These are phyloP conservation scores for Hippasteria phrygiana DNA, from an alignment of 53 echinoderm and acorn worm species.

Conservation along the genomic window DNA sequence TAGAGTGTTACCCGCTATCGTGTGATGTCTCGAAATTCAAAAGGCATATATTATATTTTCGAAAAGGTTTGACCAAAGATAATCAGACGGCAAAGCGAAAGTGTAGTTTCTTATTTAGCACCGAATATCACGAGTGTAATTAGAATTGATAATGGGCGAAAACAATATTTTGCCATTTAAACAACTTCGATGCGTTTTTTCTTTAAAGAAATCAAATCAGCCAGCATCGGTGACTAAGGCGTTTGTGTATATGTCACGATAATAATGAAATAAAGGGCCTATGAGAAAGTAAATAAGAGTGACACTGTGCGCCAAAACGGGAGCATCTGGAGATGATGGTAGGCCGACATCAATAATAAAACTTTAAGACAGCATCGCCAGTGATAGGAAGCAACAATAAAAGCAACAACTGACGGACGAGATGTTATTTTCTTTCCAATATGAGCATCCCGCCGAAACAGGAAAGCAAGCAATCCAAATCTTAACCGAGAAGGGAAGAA, in stretches of 20 bases:
- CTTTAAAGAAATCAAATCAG: neutral
- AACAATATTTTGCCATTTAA: conserved; percentile 1
- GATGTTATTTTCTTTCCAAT: conserved; percentile 9
- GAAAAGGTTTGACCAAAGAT: no score
- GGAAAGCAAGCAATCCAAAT: conserved; percentile 36
- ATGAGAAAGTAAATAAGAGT: neutral
- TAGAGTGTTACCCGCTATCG: no score
- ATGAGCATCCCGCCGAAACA: neutral
- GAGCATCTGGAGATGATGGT: neutral
- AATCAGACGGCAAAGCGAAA: no score
- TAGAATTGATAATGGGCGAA: neutral
- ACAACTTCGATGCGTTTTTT: neutral
- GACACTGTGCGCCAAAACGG: neutral
- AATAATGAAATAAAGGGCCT: neutral
- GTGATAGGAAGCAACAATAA: neutral
- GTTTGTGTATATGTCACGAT: neutral
- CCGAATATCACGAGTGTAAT: no score
- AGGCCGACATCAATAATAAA: neutral
- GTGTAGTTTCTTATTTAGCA: no score
- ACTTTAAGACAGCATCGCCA: neutral
- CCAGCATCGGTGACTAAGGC: neutral
- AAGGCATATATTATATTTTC: no score
- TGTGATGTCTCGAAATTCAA: no score
- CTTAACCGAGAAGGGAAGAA: neutral
- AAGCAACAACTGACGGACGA: neutral